These are phyloP conservation scores for Vireo griseus DNA, from an alignment of 2,797 vertebrate species.

Conservation along the genomic window DNA sequence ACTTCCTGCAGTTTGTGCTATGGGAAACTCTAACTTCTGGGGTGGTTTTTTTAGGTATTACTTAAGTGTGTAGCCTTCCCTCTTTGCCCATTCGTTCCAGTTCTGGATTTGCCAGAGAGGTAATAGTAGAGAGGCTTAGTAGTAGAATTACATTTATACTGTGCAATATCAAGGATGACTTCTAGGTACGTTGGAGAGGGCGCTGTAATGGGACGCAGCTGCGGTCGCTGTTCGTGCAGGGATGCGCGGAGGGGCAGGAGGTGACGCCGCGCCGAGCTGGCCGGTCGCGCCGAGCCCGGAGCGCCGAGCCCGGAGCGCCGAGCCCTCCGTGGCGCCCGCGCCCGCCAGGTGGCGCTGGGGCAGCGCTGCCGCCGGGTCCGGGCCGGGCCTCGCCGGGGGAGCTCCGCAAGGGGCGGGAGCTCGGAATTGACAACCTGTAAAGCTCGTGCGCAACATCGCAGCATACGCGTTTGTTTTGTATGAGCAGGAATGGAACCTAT, in stretches of 20 bases:
- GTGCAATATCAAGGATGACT: neutral
- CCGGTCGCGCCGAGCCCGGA: neutral
- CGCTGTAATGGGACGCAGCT: fast-evolving
- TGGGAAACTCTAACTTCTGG: neutral
- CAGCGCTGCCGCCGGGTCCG: neutral
- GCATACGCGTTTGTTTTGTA: fast-evolving
- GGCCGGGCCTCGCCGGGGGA: neutral
- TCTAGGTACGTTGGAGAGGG: neutral
- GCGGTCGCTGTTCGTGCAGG: fast-evolving
- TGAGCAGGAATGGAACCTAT: neutral
- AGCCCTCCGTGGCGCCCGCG: neutral
- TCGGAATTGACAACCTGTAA: neutral
- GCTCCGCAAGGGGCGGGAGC: neutral
- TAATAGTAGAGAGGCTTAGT: neutral
- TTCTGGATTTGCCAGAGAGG: neutral
- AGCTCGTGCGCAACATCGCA: fast-evolving
- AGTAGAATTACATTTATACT: fast-evolving
- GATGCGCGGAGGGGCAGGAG: fast-evolving
- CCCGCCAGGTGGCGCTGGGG: neutral
- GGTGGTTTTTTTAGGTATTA: fast-evolving
- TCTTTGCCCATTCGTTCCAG: neutral
- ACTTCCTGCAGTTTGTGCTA: neutral
- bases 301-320: neutral
- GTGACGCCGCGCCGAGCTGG: neutral
- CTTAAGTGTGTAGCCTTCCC: neutral